These are phyloP conservation scores for Onychorhynchus coronatus DNA, from an alignment of 2,113 vertebrate species.

Conservation along the genomic window DNA sequence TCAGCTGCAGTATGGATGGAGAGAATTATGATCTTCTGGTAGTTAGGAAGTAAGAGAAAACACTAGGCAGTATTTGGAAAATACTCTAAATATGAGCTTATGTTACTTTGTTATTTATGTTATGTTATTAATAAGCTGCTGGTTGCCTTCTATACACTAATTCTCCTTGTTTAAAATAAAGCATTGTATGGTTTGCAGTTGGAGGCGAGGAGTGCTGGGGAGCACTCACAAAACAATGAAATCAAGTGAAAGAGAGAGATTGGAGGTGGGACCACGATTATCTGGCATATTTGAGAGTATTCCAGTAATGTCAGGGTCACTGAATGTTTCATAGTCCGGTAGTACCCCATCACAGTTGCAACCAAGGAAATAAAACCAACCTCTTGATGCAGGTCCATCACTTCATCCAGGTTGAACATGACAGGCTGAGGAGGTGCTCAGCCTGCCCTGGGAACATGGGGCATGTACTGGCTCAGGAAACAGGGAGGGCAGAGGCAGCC, in stretches of 20 bases:
- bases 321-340: neutral
- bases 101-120: neutral
- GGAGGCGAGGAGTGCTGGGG: neutral
- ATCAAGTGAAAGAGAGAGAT: neutral
- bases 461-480: fast-evolving
- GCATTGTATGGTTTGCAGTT: neutral
- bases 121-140: neutral
- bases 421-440: neutral
- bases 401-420: neutral
- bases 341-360: neutral
- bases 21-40: neutral
- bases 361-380: neutral
- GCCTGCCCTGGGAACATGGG: fast-evolving
- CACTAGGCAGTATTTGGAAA: neutral
- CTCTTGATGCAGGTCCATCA: neutral
- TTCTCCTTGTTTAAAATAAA: neutral
- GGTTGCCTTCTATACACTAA: neutral
- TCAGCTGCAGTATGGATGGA: neutral
- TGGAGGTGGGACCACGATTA: neutral
- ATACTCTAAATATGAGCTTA: neutral
- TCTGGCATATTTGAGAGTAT: neutral
- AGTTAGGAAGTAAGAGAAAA: neutral
- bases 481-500: neutral
- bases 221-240: neutral
- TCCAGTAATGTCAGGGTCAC: neutral